A percentile compares a stretch with the other conserved stretches of the same genome.
phyloP scores from a whole-genome alignment of 2,888 invertebrate species.

The Diplazon laetatorius region DNA sequence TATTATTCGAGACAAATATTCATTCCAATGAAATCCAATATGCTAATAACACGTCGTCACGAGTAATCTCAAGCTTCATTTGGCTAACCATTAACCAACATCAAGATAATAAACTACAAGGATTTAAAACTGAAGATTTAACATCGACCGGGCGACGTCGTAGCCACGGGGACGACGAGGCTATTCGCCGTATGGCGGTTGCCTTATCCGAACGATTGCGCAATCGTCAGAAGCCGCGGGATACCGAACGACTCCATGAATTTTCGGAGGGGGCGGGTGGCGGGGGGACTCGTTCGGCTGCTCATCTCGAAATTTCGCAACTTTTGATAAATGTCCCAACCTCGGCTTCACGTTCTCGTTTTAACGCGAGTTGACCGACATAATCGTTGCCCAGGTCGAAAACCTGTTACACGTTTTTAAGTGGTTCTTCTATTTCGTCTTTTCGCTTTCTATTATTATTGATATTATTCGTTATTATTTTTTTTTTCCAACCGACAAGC shows the following conservation, averaged over 20 bases:
- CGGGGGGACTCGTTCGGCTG: constrained; percentile 33
- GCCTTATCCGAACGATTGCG: constrained; percentile 47
- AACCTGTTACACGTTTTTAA: constrained; percentile 45
- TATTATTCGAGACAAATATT: constrained; percentile 8
- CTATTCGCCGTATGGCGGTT: not conserved
- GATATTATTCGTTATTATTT: no score
- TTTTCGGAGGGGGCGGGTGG: no score
- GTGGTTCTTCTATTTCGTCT: constrained; percentile 5
- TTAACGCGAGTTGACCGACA: constrained; percentile 2
- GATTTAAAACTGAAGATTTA: constrained; percentile 33
- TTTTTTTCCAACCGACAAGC: no score
- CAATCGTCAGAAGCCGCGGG: constrained; percentile 27
- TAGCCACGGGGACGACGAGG: not conserved
- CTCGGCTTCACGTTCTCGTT: constrained; percentile 43
- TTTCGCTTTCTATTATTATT: no score
- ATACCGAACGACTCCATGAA: constrained; percentile 41
- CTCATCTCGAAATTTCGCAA: constrained; percentile 55
- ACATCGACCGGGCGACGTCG: not conserved
- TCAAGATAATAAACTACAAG: constrained; percentile 19
- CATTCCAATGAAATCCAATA: constrained; percentile 26
- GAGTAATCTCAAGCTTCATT: constrained; percentile 35
- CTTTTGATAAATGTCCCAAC: constrained; percentile 47
- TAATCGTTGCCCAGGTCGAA: constrained; percentile 40
- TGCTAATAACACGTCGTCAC: constrained; percentile 46
- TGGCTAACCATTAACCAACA: constrained; percentile 59